Percentiles rank a stretch among this genome's conserved stretches.
Conservation (phyloP, 2,113 vertebrate species). For the Leptocoma aspasia region DNA sequence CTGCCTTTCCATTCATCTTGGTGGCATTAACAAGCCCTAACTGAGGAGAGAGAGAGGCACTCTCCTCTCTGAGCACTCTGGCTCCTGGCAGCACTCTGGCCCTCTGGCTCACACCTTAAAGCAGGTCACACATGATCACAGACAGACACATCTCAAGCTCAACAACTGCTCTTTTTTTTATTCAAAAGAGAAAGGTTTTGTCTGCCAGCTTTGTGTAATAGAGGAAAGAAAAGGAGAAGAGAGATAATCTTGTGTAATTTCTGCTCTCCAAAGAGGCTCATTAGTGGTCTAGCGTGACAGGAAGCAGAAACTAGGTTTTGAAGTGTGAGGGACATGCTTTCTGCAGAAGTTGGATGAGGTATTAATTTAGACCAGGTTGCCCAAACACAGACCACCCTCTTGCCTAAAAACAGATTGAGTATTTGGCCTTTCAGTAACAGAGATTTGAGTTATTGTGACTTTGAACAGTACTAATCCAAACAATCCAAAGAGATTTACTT, state of each 20-base stretch:
- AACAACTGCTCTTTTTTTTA: neutral
- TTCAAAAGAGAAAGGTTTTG: neutral
- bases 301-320: neutral
- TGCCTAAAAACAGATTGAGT: neutral
- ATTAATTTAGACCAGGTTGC: neutral
- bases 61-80: neutral
- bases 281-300: neutral
- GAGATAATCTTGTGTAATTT: neutral
- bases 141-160: neutral
- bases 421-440: neutral
- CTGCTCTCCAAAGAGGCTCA: neutral
- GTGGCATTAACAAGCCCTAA: neutral
- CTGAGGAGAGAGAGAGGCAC: neutral
- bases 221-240: neutral
- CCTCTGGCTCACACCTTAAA: neutral
- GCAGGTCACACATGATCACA: neutral
- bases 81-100: neutral
- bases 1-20: neutral
- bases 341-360: neutral
- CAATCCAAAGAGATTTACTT: neutral
- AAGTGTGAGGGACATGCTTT: neutral
- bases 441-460: neutral
- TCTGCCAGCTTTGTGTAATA: neutral
- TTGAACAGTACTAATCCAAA: neutral
- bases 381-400: neutral